A percentile compares a stretch with the other conserved stretches of the same genome.
Evolutionary conservation across 2,113 vertebrate species (phyloP).

Genomic region (Coreoperca whiteheadi): DNA sequence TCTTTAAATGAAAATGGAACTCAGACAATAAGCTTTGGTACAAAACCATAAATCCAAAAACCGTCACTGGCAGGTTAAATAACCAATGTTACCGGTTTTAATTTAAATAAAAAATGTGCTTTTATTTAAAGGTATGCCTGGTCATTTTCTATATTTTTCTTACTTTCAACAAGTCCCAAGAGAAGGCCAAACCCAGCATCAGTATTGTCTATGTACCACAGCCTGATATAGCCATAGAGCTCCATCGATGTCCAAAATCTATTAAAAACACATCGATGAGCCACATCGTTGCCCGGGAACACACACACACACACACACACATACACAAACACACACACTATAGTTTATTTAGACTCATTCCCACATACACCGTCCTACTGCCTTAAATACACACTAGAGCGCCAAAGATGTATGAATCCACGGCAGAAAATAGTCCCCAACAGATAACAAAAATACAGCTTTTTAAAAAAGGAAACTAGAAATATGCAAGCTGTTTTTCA

Average conservation of each 20-base stretch:
- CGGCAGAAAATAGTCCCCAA: background rate
- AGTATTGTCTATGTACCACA: background rate
- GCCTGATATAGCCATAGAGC: background rate
- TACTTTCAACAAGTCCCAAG: background rate
- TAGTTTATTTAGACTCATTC: background rate
- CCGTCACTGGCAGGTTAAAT: conserved; percentile 19
- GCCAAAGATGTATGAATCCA: background rate
- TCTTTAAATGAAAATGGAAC: conserved; percentile 6
- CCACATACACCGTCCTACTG: background rate
- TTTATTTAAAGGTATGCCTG: conserved; percentile 21
- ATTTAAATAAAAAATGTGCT: conserved; percentile 35
- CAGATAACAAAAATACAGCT: too few species aligned
- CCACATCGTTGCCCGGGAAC: background rate
- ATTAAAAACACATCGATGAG: conserved; percentile 17
- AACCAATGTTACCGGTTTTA: conserved; percentile 11
- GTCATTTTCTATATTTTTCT: conserved; percentile 13
- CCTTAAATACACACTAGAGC: background rate
- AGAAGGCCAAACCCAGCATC: background rate
- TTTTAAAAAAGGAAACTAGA: background rate
- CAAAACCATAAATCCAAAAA: conserved; percentile 26
- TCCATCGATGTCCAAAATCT: background rate
- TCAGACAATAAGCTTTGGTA: background rate
- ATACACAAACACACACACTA: background rate
- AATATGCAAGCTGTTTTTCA: background rate
- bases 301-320: conserved; percentile 12